Evolutionary conservation across 2,113 vertebrate species (phyloP).

Genomic region (Trichechus manatus): DNA sequence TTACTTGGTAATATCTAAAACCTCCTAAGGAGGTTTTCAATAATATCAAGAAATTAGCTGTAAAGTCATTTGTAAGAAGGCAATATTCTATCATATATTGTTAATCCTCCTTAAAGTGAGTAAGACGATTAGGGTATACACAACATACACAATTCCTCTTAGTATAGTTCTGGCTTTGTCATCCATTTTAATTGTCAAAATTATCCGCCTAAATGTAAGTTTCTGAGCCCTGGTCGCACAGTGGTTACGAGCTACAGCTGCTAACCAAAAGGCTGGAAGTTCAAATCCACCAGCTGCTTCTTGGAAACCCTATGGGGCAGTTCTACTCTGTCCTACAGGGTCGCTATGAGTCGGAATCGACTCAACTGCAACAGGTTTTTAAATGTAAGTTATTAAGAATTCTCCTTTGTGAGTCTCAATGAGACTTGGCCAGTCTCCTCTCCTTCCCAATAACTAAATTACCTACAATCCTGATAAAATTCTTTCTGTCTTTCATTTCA

Average conservation of each 20-base stretch:
- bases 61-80: background rate
- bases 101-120: background rate
- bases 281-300: no score
- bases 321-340: no score
- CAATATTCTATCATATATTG: background rate
- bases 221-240: background rate
- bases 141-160: conserved; percentile 13
- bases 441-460: background rate
- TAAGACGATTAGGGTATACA: background rate
- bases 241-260: no score
- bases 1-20: conserved; percentile 28
- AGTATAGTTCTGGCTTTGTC: background rate
- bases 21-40: background rate
- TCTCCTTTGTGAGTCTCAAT: background rate
- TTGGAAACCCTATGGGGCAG: no score
- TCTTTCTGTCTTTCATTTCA: background rate
- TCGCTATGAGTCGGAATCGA: no score
- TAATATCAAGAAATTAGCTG: background rate
- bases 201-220: background rate
- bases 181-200: background rate
- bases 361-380: no score
- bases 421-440: background rate
- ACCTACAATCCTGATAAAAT: conserved; percentile 25
- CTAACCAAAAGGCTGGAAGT: no score
- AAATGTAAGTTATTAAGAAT: background rate